Evolutionary conservation across 2,888 invertebrate species (phyloP).

Genomic region (Zygaena filipendulae): DNA sequence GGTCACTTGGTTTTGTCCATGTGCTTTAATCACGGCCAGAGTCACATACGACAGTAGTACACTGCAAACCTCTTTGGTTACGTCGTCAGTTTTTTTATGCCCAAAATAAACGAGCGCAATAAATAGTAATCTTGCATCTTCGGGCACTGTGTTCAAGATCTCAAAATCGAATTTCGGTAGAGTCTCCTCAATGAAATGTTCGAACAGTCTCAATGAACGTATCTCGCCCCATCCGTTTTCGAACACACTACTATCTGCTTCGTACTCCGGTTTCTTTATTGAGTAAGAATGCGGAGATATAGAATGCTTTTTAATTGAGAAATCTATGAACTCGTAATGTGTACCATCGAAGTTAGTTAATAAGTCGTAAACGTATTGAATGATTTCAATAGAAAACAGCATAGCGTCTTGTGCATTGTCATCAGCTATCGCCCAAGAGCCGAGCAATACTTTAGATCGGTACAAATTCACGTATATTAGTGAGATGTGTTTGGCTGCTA

Average conservation of each 20-base stretch:
- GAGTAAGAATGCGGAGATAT: slow-evolving; percentile 5
- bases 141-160: slow-evolving; percentile 17
- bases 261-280: slow-evolving; percentile 20
- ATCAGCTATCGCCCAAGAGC: slow-evolving; percentile 17
- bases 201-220: slow-evolving; percentile 15
- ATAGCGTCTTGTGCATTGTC: slow-evolving; percentile 17
- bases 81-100: slow-evolving; percentile 16
- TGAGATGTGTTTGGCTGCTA: slow-evolving; percentile 17
- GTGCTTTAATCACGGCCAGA: slow-evolving; percentile 14
- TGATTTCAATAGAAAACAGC: slow-evolving; percentile 23
- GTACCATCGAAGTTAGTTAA: slow-evolving; percentile 21
- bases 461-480: slow-evolving; percentile 19
- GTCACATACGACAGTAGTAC: slow-evolving; percentile 24
- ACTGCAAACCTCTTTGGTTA: slow-evolving; percentile 19
- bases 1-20: slow-evolving; percentile 9
- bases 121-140: slow-evolving; percentile 22
- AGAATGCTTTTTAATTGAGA: background rate
- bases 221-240: slow-evolving; percentile 28
- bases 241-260: slow-evolving; percentile 20
- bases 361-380: slow-evolving; percentile 28
- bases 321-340: slow-evolving; percentile 3
- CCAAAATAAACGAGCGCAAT: slow-evolving; percentile 25
- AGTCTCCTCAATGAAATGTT: slow-evolving; percentile 19
- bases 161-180: slow-evolving; percentile 15
- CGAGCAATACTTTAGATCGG: slow-evolving; percentile 9